Conservation (phyloP, 2,888 invertebrate genomes). For the Athetis lepigone region DNA sequence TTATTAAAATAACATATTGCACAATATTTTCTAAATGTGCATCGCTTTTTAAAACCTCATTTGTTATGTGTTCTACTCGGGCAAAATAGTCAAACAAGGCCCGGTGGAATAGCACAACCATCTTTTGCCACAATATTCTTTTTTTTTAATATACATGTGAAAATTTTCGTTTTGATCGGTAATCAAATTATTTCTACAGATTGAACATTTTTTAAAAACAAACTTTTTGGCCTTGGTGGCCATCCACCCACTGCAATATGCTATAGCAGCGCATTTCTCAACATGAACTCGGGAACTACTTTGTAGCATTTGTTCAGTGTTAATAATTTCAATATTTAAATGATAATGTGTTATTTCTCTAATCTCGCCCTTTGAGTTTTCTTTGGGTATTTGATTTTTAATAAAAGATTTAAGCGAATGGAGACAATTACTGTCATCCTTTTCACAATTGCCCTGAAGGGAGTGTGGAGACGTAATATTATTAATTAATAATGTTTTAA, state of each 20-base stretch:
- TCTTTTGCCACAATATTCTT: conserved; percentile 11
- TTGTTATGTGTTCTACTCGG: conserved; percentile 8
- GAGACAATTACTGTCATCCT: not conserved
- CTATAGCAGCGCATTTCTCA: conserved; percentile 6
- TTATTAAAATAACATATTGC: not conserved
- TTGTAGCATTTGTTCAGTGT: not conserved
- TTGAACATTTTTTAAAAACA: not conserved
- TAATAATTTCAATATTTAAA: not conserved
- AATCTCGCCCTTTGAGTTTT: not conserved
- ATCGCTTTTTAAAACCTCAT: not conserved
- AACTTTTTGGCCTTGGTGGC: not conserved
- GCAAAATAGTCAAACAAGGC: conserved; percentile 7
- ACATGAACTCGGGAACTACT: conserved; percentile 5
- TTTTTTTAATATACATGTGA: not conserved
- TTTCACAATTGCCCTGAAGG: not conserved
- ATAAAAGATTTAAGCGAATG: conserved; percentile 2
- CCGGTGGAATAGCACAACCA: conserved; percentile 8
- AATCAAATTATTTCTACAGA: not conserved
- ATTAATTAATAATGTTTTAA: conserved; percentile 2
- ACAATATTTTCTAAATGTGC: not conserved
- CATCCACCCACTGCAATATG: conserved; percentile 15
- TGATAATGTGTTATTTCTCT: not conserved
- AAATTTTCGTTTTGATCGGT: not conserved
- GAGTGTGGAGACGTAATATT: conserved; percentile 8
- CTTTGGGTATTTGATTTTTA: not conserved